Conservation (phyloP, 2,113 vertebrate genomes). For the Cynocephalus volans region DNA sequence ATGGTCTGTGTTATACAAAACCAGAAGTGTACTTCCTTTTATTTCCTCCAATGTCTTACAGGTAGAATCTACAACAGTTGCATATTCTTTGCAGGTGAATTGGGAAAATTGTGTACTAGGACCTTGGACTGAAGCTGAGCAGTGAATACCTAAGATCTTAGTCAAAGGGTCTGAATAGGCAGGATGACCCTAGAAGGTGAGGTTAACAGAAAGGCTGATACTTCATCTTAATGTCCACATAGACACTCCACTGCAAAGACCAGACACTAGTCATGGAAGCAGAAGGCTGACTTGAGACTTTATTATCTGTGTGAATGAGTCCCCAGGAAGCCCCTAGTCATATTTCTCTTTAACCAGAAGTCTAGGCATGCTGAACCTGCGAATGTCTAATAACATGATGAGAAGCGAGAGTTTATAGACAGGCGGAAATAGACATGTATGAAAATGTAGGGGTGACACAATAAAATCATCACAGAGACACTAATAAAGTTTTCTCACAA, state of each 20-base stretch:
- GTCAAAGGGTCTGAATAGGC: neutral
- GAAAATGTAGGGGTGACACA: neutral
- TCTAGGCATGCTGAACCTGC: accelerated
- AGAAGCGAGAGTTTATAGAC: neutral
- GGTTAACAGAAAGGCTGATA: neutral
- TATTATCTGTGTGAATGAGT: neutral
- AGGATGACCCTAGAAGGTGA: neutral
- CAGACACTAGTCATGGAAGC: neutral
- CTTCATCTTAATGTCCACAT: neutral
- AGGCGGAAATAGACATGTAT: neutral
- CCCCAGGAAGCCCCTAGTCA: neutral
- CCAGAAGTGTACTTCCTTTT: neutral
- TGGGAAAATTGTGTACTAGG: neutral
- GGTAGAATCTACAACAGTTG: neutral
- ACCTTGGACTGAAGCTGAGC: neutral
- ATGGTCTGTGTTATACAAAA: neutral
- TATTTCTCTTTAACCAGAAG: neutral
- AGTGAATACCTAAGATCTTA: neutral
- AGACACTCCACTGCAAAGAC: neutral
- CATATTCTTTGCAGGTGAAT: neutral
- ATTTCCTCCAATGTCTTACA: neutral
- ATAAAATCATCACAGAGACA: neutral
- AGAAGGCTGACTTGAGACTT: neutral
- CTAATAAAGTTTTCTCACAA: neutral
- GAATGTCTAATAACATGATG: neutral